Conservation (phyloP, 2,113 vertebrate genomes). For the Rattus norvegicus region GRCr8 NC_086029.1:75119001-75119500, state of each 20-base stretch:
- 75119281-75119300: slow-evolving; percentile 41
- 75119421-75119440: neutral
- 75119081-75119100: slow-evolving; percentile 41
- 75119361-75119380: neutral
- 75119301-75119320: neutral
- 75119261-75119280: slow-evolving; percentile 43
- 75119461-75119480: neutral
- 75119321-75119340: neutral
- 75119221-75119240: slow-evolving; percentile 51
- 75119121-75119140: neutral
- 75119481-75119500: neutral
- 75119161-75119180: neutral
- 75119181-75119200: slow-evolving; percentile 61
- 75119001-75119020: neutral
- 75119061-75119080: slow-evolving; percentile 52
- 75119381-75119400: neutral
- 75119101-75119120: slow-evolving; percentile 58
- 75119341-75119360: neutral
- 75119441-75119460: neutral
- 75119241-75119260: slow-evolving; percentile 31
- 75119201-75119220: slow-evolving; percentile 57
- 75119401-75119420: neutral
- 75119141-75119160: slow-evolving; percentile 29
- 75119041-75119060: slow-evolving; percentile 5
- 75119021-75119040: slow-evolving; percentile 7